Evolutionary conservation across 2,797 vertebrate species (phyloP).

Genomic region (Halcyon badia): DNA sequence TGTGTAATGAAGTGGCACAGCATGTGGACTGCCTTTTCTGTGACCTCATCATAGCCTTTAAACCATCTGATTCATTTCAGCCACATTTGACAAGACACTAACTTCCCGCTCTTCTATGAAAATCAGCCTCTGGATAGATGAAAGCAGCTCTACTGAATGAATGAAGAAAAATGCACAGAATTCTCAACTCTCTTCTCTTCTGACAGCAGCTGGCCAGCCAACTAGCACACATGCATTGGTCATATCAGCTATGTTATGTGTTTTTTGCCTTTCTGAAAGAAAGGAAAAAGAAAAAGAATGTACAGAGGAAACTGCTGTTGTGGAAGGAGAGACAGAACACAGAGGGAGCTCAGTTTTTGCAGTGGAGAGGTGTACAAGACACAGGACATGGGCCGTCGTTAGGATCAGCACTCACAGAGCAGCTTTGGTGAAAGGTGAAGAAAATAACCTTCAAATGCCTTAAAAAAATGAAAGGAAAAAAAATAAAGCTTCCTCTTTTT

Average conservation of each 20-base stretch:
- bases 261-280: background rate
- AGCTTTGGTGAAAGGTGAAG: background rate
- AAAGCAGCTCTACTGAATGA: background rate
- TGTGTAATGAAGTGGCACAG: background rate
- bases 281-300: too few relatives aligned
- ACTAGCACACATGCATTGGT: background rate
- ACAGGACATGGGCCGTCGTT: background rate
- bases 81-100: background rate
- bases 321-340: background rate
- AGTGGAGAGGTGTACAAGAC: background rate
- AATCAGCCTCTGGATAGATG: background rate
- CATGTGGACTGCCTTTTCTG: background rate
- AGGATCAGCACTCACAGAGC: background rate
- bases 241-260: fast-evolving
- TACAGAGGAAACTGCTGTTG: background rate
- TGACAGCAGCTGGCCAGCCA: background rate
- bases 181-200: background rate
- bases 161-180: background rate
- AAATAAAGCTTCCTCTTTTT: background rate
- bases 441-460: background rate
- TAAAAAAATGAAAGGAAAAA: too few relatives aligned
- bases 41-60: background rate
- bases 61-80: background rate
- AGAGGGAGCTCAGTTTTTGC: background rate
- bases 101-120: background rate